A percentile compares a stretch with the other conserved stretches of the same genome.
phyloP scores from a whole-genome alignment of 2,888 invertebrate genomes.

The Hyposoter dolosus region DNA sequence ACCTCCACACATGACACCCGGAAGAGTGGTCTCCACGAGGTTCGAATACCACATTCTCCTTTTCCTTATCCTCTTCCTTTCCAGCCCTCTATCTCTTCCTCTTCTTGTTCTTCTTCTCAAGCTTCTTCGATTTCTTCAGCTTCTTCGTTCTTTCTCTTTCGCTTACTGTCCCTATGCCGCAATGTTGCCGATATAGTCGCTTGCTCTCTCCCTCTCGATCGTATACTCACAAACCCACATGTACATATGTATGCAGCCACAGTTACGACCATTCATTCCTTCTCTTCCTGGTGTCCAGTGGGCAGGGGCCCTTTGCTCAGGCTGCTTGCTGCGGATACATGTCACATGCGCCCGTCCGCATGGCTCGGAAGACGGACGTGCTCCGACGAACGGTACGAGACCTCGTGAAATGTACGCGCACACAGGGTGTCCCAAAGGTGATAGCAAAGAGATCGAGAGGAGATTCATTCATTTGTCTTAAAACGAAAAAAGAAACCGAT shows the following conservation, averaged over 20 bases:
- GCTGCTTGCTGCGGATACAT: conserved; percentile 46
- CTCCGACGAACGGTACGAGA: conserved; percentile 52
- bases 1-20: conserved; percentile 62
- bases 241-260: conserved; percentile 5
- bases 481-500: conserved; percentile 22
- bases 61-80: conserved; percentile 30
- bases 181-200: neutral
- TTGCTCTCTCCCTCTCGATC: conserved; percentile 8
- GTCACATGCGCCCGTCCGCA: conserved; percentile 57
- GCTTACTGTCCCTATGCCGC: conserved; percentile 10
- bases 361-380: conserved; percentile 55
- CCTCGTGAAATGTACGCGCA: conserved; percentile 30
- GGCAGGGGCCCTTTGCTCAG: conserved; percentile 43
- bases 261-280: conserved; percentile 61
- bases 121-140: conserved; percentile 40
- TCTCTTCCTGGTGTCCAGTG: conserved; percentile 57
- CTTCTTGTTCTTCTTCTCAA: conserved; percentile 39
- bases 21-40: conserved; percentile 53
- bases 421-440: conserved; percentile 7
- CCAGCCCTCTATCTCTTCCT: conserved; percentile 22
- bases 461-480: conserved; percentile 15
- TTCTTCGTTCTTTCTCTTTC: conserved; percentile 10
- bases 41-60: conserved; percentile 57
- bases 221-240: conserved; percentile 1
- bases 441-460: neutral